Evolutionary conservation across 1,140 invertebrate genomes (phyloP), one percentile per base, ranked within the genome.

Genomic region (Drosophila punjabiensis): DNA sequence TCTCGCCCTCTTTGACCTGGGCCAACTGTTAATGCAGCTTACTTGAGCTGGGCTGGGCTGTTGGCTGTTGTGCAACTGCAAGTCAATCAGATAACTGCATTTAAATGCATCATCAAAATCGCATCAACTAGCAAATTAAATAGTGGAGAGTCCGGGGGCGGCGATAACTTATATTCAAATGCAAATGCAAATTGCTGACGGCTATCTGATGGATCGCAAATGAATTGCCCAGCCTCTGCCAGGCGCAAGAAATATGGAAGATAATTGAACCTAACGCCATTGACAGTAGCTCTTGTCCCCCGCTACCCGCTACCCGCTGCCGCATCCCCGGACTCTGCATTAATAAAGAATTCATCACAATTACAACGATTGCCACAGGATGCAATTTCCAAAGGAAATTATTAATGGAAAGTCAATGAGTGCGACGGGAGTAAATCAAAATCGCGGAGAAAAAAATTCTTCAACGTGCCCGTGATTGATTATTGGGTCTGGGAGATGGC

Each of bases 381-480:
- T 90, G 88, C 88, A 91, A 85, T 83, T 83, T 82, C 76, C 76
- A 91, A 85, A 80, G 89, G 76, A 92, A 92, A 81, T 91, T 91
- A 91, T 91, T 91, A 92, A 91, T 91, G 89, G 84, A 84, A 89
- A 91, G 77, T 92, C 89, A 91, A 91, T 91, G 89, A 87, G 79
- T 75, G 62, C 56, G 76, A 58, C 67, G 67, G 45, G 63, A 74
- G 70, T 74, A 74, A 74, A 74, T 74, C 71, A 62, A 74, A 74
- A 62, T 61, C 71, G 55, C 16, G 30, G 47, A 67, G 37, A 28
- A 79, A 77, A 79, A 91, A 82, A 85, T 88, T 84, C 84, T 82
- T 75, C 81, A 79, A 91, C 64, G 69, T 90, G 69, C 68, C 70
- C 64, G 78, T 91, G 88, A 91, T 91, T 91, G 89, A 91, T 91